These are phyloP conservation scores for Paracanthobrama guichenoti DNA, from an alignment of 2,113 vertebrate species.

Conservation along the genomic window DNA sequence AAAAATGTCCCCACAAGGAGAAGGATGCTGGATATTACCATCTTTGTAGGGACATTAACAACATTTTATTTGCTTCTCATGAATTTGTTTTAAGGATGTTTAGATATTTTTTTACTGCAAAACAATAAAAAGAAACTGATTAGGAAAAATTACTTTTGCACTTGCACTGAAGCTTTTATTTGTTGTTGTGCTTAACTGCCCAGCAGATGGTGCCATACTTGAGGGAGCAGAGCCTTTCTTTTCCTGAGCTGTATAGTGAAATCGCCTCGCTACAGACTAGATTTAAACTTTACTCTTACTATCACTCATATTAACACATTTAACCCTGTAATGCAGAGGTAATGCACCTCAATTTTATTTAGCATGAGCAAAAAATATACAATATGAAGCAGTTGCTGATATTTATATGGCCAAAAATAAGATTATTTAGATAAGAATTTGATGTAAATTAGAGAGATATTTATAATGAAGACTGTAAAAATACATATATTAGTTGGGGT, in stretches of 20 bases:
- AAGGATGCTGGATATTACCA: too few relatives aligned
- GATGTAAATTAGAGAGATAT: background rate
- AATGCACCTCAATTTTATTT: background rate
- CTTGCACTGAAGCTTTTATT: background rate
- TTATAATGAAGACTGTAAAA: too few relatives aligned
- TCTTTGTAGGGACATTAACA: too few relatives aligned
- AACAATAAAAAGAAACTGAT: background rate
- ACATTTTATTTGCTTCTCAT: background rate
- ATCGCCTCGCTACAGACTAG: too few relatives aligned
- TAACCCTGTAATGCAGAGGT: background rate
- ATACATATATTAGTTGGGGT: too few relatives aligned
- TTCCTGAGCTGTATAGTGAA: background rate
- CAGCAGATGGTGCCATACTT: conserved; percentile 16
- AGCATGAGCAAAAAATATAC: background rate
- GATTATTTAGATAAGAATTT: background rate
- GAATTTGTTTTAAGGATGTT: background rate
- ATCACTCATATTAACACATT: background rate
- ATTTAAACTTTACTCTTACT: background rate
- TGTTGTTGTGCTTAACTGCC: background rate
- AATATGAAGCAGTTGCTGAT: background rate
- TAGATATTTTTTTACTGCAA: background rate
- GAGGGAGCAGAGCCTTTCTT: background rate
- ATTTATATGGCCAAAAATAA: background rate
- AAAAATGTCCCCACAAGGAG: too few relatives aligned
- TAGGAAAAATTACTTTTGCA: background rate